phyloP scores from a whole-genome alignment of 2,113 vertebrate genomes.

The Chamaea fasciata region DNA sequence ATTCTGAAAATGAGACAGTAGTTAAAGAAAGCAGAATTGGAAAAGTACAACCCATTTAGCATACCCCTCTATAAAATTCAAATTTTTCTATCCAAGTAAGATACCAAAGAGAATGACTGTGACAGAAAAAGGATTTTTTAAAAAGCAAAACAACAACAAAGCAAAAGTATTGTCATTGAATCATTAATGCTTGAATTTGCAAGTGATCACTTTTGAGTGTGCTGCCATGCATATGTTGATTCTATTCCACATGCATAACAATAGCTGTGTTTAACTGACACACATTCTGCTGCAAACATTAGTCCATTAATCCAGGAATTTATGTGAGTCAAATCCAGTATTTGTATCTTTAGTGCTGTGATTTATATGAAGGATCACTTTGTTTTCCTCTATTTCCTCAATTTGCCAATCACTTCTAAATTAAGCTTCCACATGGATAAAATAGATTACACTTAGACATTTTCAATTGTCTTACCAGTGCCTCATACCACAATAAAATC shows the following conservation, averaged over 20 bases:
- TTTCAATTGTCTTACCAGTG: neutral
- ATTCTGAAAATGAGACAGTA: neutral
- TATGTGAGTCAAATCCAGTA: neutral
- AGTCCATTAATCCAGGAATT: neutral
- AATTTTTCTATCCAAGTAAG: neutral
- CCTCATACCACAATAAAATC: neutral
- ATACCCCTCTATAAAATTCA: neutral
- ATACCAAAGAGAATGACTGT: neutral
- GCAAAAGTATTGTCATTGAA: neutral
- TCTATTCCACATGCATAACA: neutral
- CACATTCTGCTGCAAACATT: neutral
- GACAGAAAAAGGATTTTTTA: neutral
- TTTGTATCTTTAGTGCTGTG: neutral
- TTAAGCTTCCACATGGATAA: neutral
- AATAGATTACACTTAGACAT: neutral
- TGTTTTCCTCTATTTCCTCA: neutral
- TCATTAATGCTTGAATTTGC: neutral
- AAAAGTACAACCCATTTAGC: neutral
- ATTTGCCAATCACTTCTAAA: neutral
- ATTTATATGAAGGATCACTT: neutral
- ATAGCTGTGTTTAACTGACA: neutral
- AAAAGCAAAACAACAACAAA: neutral
- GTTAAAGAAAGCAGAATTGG: neutral
- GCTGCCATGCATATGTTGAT: neutral
- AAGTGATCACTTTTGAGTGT: neutral